These are phyloP conservation scores for Virgularia gustaviana DNA, from an alignment of 92 coral and sea anemone species.

Conservation along the genomic window DNA sequence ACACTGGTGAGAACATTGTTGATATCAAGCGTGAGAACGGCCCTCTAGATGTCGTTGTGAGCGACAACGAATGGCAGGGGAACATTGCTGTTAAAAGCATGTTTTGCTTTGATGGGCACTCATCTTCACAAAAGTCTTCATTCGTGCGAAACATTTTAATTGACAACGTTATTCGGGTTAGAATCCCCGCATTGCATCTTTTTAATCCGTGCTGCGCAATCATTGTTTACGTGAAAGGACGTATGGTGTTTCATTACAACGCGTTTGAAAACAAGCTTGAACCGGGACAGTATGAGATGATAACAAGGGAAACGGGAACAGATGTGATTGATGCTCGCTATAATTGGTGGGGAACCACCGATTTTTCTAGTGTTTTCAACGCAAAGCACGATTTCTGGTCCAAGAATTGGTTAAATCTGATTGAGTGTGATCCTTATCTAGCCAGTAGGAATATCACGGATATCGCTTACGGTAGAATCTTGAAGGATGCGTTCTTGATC, in stretches of 20 bases:
- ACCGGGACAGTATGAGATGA: conserved; percentile 33
- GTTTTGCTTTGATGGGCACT: not conserved
- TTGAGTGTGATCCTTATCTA: conserved; percentile 49
- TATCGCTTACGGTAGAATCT: not conserved
- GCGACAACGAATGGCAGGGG: not conserved
- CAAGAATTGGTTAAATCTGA: conserved; percentile 49
- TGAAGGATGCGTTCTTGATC: conserved; percentile 37
- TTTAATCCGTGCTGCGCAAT: not conserved
- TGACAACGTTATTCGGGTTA: not conserved
- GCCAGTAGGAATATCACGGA: conserved; percentile 35
- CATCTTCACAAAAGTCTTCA: not conserved
- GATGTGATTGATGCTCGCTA: conserved; percentile 39
- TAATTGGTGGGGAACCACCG: conserved; percentile 70
- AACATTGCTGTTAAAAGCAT: not conserved
- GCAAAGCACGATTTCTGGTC: conserved; percentile 59
- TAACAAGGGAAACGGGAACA: conserved; percentile 26
- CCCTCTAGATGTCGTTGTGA: not conserved
- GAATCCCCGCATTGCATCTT: not conserved
- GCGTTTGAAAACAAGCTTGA: conserved; percentile 29
- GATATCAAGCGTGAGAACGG: not conserved
- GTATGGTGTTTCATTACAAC: conserved; percentile 45
- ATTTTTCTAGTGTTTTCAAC: conserved; percentile 42
- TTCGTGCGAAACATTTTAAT: not conserved
- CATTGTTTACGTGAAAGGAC: not conserved
- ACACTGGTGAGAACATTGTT: conserved; percentile 1